Percentiles rank a stretch among this genome's conserved stretches.
These are phyloP conservation scores for Sorex araneus DNA, from an alignment of 2,113 vertebrate species.

Conservation along the genomic window DNA sequence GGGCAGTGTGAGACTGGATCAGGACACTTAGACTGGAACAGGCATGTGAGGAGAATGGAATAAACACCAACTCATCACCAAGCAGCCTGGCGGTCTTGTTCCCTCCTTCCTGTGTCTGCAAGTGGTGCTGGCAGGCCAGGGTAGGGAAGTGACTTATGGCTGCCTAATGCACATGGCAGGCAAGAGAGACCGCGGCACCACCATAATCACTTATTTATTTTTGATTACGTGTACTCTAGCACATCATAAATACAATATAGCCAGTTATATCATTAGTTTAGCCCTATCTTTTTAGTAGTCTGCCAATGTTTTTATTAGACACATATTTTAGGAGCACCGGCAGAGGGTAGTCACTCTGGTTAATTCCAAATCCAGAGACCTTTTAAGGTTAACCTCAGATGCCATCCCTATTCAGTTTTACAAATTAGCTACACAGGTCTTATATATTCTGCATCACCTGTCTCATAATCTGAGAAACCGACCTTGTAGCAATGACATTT, in stretches of 20 bases:
- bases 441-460: not conserved
- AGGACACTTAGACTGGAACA: too few relatives aligned
- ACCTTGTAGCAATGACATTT: not conserved
- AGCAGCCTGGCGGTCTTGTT: too few relatives aligned
- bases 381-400: not conserved
- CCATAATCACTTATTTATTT: too few relatives aligned
- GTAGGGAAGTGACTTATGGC: too few relatives aligned
- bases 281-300: slow-evolving; percentile 61
- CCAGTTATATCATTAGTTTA: slow-evolving; percentile 54
- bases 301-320: slow-evolving; percentile 5
- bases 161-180: too few relatives aligned
- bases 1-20: too few relatives aligned
- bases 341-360: not conserved
- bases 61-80: too few relatives aligned
- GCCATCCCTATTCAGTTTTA: not conserved
- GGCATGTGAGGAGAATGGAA: too few relatives aligned
- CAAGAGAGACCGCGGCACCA: too few relatives aligned
- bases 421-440: not conserved
- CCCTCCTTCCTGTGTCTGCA: too few relatives aligned
- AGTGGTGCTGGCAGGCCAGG: too few relatives aligned
- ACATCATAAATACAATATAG: not conserved
- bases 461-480: not conserved
- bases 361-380: not conserved
- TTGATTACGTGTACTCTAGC: not conserved
- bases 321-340: not conserved